Percentiles rank a stretch among this genome's conserved stretches.
phyloP scores from a whole-genome alignment of 2,888 invertebrate genomes.

The Spisula subtruncata region DNA sequence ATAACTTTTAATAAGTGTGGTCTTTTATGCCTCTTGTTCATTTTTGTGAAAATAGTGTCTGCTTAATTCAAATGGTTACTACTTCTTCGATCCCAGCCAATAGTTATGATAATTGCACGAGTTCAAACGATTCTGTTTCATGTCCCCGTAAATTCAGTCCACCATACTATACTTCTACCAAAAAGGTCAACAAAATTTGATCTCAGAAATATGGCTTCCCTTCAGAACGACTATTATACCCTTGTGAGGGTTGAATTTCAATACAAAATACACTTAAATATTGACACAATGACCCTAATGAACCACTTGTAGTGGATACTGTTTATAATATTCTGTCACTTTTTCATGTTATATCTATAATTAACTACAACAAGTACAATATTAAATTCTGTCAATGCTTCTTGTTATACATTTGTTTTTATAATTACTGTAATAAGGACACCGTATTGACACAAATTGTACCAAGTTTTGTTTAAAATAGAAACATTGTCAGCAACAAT shows the following conservation, averaged over 20 bases:
- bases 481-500: conserved; percentile 34
- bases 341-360: background rate
- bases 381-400: too few species aligned
- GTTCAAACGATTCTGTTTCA: too few species aligned
- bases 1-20: too few species aligned
- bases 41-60: too few species aligned
- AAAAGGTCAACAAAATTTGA: background rate
- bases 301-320: background rate
- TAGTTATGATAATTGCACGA: too few species aligned
- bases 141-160: too few species aligned
- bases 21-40: too few species aligned
- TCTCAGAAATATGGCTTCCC: conserved; percentile 2
- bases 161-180: too few species aligned
- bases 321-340: background rate
- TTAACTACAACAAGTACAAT: background rate
- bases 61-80: too few species aligned
- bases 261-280: background rate
- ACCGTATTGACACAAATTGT: background rate
- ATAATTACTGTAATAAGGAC: conserved; percentile 1
- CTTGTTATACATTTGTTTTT: too few species aligned
- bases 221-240: background rate
- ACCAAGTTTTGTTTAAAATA: conserved; percentile 40
- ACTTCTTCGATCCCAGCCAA: too few species aligned
- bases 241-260: background rate
- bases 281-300: background rate